Evolutionary conservation across 2,888 invertebrate species (phyloP).

Genomic region (Agrilus biguttatus): DNA sequence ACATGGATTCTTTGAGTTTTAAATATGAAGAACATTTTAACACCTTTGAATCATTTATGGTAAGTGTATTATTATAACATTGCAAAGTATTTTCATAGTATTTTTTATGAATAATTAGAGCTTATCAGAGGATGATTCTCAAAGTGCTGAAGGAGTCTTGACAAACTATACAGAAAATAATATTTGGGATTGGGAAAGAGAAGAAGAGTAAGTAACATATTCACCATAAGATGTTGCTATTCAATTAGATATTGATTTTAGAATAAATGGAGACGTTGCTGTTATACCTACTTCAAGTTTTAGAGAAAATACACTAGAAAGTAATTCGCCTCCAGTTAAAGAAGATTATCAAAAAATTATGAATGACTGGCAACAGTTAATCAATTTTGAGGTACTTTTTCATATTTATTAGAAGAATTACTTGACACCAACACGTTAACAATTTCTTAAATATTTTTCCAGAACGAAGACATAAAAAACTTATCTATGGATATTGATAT

Average conservation of each 20-base stretch:
- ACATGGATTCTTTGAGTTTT: constrained; percentile 35
- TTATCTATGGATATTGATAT: constrained; percentile 2
- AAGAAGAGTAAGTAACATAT: constrained; percentile 27
- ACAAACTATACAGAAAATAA: constrained; percentile 6
- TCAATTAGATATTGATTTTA: constrained; percentile 10
- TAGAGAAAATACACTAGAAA: constrained; percentile 18
- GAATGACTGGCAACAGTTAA: constrained; percentile 36
- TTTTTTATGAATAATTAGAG: background rate
- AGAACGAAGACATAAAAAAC: constrained; percentile 6
- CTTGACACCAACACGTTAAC: background rate
- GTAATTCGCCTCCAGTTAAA: constrained; percentile 22
- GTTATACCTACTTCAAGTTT: constrained; percentile 28
- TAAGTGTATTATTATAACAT: constrained; percentile 7
- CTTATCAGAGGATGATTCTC: constrained; percentile 5
- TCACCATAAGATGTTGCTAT: background rate
- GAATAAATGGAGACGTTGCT: constrained; percentile 31
- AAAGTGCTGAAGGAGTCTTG: constrained; percentile 2
- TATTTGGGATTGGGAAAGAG: constrained; percentile 18
- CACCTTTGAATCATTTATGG: constrained; percentile 14
- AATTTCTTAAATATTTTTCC: background rate
- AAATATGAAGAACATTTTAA: constrained; percentile 37
- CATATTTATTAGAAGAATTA: constrained; percentile 7
- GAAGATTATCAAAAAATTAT: constrained; percentile 37
- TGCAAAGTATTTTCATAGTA: background rate
- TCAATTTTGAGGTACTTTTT: constrained; percentile 28